Percentiles rank a stretch among this genome's conserved stretches.
These are phyloP conservation scores for Malurus melanocephalus DNA, from an alignment of 2,113 vertebrate genomes.

Conservation along the genomic window DNA sequence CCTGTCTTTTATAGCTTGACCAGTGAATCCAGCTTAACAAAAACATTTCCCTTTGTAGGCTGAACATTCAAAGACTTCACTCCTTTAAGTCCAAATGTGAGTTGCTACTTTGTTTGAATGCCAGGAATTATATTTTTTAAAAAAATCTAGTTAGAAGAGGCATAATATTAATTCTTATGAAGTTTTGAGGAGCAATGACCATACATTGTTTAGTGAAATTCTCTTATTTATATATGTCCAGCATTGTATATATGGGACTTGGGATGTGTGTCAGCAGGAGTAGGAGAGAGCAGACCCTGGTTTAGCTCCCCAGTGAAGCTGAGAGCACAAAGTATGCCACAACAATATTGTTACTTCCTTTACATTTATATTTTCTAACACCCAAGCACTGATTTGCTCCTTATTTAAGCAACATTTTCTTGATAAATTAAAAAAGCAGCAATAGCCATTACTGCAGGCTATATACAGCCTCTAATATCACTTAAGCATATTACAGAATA, in stretches of 20 bases:
- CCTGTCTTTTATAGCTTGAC: slow-evolving; percentile 41
- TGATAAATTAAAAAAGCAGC: slow-evolving; percentile 87
- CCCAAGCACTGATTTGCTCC: slow-evolving; percentile 77
- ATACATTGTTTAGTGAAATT: neutral
- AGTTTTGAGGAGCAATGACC: neutral
- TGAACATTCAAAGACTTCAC: slow-evolving; percentile 41
- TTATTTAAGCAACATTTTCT: slow-evolving; percentile 84
- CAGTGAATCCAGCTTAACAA: slow-evolving; percentile 47
- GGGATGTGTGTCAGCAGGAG: neutral
- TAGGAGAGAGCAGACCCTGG: slow-evolving; percentile 4
- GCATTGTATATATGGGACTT: neutral
- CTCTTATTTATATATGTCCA: neutral
- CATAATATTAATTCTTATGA: slow-evolving; percentile 18
- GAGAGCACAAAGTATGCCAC: slow-evolving; percentile 40
- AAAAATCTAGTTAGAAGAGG: neutral
- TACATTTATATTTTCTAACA: slow-evolving; percentile 77
- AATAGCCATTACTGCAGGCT: slow-evolving; percentile 90
- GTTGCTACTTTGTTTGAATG: slow-evolving; percentile 45
- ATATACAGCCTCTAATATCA: slow-evolving; percentile 86
- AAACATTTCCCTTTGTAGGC: slow-evolving; percentile 51
- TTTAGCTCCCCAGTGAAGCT: slow-evolving; percentile 30
- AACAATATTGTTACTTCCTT: slow-evolving; percentile 61
- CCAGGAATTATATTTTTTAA: neutral
- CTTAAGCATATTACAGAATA: slow-evolving; percentile 93
- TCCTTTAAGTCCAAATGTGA: slow-evolving; percentile 44